Evolutionary conservation across 1,140 invertebrate species (phyloP).

Genomic region (Cardiocondyla obscurior): DNA sequence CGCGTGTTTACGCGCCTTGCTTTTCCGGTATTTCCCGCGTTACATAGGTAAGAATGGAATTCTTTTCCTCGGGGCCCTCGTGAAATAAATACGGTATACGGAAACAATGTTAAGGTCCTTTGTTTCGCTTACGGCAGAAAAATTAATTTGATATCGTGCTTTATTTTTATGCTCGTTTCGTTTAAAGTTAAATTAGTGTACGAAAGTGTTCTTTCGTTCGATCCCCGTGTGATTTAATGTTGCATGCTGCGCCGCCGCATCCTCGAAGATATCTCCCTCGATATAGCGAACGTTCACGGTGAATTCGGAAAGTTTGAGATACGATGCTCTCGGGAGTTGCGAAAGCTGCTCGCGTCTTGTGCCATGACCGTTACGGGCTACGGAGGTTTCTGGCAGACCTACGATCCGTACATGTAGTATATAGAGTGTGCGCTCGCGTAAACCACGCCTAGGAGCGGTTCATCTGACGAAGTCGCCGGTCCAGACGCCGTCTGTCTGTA

Average conservation of each 20-base stretch:
- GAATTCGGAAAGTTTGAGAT: constrained; percentile 11
- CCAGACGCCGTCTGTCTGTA: constrained; percentile 27
- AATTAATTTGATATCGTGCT: neutral
- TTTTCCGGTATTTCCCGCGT: neutral
- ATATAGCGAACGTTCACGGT: neutral
- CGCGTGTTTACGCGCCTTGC: neutral
- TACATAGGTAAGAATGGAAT: neutral
- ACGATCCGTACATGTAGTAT: neutral
- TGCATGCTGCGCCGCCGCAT: too few relatives aligned
- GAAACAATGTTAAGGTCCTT: neutral
- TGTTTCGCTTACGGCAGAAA: neutral
- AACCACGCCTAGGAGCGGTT: constrained; percentile 34
- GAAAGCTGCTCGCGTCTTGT: constrained; percentile 18
- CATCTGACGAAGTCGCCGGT: constrained; percentile 8
- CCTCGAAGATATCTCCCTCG: neutral
- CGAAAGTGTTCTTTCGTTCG: neutral
- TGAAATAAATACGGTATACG: neutral
- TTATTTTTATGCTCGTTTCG: too few relatives aligned
- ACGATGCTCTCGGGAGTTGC: constrained; percentile 34
- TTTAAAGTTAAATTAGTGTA: neutral
- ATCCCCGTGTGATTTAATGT: neutral
- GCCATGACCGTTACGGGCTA: neutral
- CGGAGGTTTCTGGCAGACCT: neutral
- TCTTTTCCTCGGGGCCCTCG: neutral
- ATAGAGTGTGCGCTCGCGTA: constrained; percentile 5